Evolutionary conservation across 2,797 vertebrate genomes (phyloP).

Genomic region (Sebastes wilsoni): DNA sequence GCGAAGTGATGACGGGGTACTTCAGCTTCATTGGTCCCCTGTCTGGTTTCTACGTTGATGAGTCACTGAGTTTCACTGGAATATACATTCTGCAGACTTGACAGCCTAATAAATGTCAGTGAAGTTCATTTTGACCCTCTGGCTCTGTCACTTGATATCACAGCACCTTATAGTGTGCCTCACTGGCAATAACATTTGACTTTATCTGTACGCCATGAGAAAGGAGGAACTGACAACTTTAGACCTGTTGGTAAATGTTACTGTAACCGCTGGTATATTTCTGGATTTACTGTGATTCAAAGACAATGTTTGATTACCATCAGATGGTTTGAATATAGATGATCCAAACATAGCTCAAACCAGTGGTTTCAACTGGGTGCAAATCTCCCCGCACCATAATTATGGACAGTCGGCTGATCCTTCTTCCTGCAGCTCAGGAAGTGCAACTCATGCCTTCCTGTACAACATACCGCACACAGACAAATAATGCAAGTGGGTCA

Average conservation of each 20-base stretch:
- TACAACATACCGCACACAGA: slow-evolving; percentile 56
- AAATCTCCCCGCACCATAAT: slow-evolving; percentile 72
- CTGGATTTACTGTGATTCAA: slow-evolving; percentile 16
- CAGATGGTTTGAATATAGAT: slow-evolving; percentile 12
- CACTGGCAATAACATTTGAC: background rate
- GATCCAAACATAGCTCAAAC: slow-evolving; percentile 66
- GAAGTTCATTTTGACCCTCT: background rate
- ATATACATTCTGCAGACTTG: slow-evolving; percentile 2
- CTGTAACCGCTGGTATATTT: slow-evolving; percentile 5
- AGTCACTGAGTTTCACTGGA: slow-evolving; percentile 52
- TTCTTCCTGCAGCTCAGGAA: slow-evolving; percentile 84
- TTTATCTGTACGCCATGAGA: background rate
- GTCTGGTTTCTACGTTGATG: slow-evolving; percentile 63
- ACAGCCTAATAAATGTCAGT: slow-evolving; percentile 3
- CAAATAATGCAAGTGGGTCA: slow-evolving; percentile 74
- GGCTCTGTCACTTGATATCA: slow-evolving; percentile 9
- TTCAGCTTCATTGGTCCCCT: slow-evolving; percentile 30
- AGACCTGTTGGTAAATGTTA: slow-evolving; percentile 15
- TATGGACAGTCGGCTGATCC: slow-evolving; percentile 80
- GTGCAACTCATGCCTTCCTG: slow-evolving; percentile 78
- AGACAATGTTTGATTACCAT: slow-evolving; percentile 30
- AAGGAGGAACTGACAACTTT: background rate
- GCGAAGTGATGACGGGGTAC: slow-evolving; percentile 55
- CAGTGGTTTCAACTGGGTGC: slow-evolving; percentile 49
- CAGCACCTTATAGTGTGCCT: background rate